Evolutionary conservation across 2,113 vertebrate species (phyloP).

Genomic region (Protobothrops mucrosquamatus): DNA sequence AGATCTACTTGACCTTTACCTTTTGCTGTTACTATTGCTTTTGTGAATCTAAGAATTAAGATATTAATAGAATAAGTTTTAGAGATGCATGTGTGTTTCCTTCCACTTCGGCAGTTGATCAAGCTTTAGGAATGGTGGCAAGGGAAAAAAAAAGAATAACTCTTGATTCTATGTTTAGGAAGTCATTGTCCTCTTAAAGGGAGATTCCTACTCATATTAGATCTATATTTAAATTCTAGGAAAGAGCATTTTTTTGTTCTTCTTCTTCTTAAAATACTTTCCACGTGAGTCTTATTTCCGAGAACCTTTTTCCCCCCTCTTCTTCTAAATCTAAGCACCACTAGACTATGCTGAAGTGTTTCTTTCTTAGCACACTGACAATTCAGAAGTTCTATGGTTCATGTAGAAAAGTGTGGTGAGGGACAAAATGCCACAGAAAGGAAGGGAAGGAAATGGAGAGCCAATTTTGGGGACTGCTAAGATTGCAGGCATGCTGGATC

Average conservation of each 20-base stretch:
- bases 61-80: conserved; percentile 12
- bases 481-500: conserved; percentile 67
- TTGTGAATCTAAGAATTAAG: conserved; percentile 4
- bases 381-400: conserved; percentile 41
- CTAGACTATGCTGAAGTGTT: neutral
- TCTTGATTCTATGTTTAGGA: neutral
- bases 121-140: conserved; percentile 1
- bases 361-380: neutral
- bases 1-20: neutral
- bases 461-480: neutral
- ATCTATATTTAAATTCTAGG: conserved; percentile 49
- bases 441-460: neutral
- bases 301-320: accelerated
- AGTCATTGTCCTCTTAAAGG: neutral
- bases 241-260: conserved; percentile 34
- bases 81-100: neutral
- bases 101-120: neutral
- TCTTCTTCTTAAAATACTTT: conserved; percentile 28
- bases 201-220: conserved; percentile 15
- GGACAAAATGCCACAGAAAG: accelerated
- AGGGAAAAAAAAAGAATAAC: conserved; percentile 13
- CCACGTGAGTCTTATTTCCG: neutral
- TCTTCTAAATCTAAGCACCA: neutral
- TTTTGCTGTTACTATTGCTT: neutral
- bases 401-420: neutral